These are phyloP conservation scores for Hypocryptadius cinnamomeus DNA, from an alignment of 2,113 vertebrate genomes.

Conservation along the genomic window DNA sequence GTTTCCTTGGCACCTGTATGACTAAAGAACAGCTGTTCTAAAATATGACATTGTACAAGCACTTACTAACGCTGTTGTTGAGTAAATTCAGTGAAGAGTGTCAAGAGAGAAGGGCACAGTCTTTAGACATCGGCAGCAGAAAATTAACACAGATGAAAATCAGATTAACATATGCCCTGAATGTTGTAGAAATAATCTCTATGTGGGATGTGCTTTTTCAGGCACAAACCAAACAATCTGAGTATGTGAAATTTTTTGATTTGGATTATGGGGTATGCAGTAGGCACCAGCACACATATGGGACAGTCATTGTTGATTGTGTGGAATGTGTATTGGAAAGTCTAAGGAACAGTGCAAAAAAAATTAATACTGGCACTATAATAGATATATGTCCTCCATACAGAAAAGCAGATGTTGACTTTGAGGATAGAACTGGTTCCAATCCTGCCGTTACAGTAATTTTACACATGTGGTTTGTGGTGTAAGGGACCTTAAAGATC, in stretches of 20 bases:
- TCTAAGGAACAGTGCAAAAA: neutral
- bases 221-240: neutral
- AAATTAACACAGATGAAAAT: constrained; percentile 23
- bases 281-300: neutral
- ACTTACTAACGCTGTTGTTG: neutral
- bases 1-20: neutral
- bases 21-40: constrained; percentile 37
- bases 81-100: neutral
- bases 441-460: neutral
- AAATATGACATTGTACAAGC: neutral
- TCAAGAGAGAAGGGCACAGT: constrained; percentile 1
- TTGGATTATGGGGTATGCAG: fast-evolving
- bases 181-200: neutral
- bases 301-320: neutral
- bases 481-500: neutral
- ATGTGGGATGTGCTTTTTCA: neutral
- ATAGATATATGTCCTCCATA: neutral
- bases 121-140: neutral
- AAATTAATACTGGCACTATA: neutral
- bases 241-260: neutral
- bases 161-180: neutral
- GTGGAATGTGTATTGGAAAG: neutral
- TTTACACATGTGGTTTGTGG: neutral
- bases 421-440: neutral
- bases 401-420: neutral